These are phyloP conservation scores for Ptychobarbus kaznakovi DNA, from an alignment of 2,797 vertebrate species.

Conservation along the genomic window DNA sequence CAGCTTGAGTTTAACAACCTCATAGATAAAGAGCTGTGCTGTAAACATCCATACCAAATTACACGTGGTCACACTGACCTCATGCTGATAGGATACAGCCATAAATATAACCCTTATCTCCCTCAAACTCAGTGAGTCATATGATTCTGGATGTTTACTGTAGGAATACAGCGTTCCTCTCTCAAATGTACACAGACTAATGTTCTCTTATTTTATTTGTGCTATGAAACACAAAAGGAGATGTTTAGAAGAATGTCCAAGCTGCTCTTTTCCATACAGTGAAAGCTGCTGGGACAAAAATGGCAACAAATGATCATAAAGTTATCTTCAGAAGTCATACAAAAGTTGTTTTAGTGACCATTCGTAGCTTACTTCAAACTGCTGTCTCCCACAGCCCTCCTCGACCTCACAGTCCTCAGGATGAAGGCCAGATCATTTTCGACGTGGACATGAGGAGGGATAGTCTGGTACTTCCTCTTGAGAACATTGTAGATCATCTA, in stretches of 20 bases:
- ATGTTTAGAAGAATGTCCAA: neutral
- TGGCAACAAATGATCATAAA: neutral
- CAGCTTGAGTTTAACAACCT: constrained; percentile 2
- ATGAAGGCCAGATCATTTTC: constrained; percentile 95
- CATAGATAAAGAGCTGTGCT: constrained; percentile 2
- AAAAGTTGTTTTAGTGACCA: neutral
- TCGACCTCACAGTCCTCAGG: constrained; percentile 89
- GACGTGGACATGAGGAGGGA: constrained; percentile 92
- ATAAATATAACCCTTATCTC: constrained; percentile 8
- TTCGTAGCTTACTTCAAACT: neutral
- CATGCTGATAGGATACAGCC: neutral
- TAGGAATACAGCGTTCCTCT: neutral
- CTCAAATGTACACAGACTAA: neutral
- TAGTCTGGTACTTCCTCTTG: constrained; percentile 73
- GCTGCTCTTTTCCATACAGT: neutral
- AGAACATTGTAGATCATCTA: constrained; percentile 1
- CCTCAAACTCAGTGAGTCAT: neutral
- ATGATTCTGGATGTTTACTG: constrained; percentile 3
- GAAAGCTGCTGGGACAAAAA: neutral
- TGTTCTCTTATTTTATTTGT: neutral
- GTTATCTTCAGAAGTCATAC: neutral
- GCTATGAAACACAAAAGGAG: neutral
- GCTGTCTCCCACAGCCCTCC: constrained; percentile 75
- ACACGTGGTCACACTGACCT: neutral
- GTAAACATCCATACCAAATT: neutral